Conservation (phyloP, 2,797 vertebrate species). For the Hydrolagus colliei region DNA sequence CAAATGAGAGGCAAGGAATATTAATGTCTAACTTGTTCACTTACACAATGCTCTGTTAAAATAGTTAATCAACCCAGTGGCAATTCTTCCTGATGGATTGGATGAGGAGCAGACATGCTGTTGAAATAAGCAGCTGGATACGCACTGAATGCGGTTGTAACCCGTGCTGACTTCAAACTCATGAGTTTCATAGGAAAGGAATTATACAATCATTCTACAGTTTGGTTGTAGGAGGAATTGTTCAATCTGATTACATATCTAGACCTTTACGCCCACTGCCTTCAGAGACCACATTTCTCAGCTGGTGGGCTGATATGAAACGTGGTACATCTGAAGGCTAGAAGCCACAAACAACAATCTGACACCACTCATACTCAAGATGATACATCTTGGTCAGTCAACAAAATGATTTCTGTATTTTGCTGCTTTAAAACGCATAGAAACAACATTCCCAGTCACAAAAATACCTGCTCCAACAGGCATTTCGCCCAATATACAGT, state of each 20-base stretch:
- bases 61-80: background rate
- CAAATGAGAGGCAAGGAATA: too few species aligned
- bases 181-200: background rate
- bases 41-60: too few species aligned
- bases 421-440: too few species aligned
- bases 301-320: background rate
- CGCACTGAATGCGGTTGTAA: too few species aligned
- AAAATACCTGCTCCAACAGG: too few species aligned
- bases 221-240: background rate
- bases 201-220: background rate
- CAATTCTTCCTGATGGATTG: background rate
- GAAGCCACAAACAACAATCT: background rate
- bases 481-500: too few species aligned
- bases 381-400: too few species aligned
- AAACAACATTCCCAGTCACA: too few species aligned
- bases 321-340: background rate
- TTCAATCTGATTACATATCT: background rate
- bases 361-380: background rate
- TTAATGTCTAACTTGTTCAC: too few species aligned
- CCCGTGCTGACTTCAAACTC: background rate
- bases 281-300: background rate
- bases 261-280: constrained; percentile 4
- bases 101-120: background rate
- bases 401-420: too few species aligned
- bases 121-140: background rate